These are phyloP conservation scores for Myrmecophaga tridactyla DNA, from an alignment of 2,113 vertebrate species.

Conservation along the genomic window DNA sequence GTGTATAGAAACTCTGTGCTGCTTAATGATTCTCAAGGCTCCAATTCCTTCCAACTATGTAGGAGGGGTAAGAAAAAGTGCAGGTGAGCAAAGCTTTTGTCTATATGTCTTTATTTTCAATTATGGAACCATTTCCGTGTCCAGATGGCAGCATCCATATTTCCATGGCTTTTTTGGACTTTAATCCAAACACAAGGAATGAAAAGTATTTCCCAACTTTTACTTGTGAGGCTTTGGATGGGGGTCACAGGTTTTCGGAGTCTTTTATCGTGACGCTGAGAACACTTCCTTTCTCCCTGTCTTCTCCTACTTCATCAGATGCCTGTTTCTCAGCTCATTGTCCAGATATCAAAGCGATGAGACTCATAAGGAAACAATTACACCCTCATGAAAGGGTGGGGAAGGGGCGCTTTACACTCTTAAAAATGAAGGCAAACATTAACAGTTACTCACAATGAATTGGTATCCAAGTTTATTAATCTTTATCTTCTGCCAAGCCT, in stretches of 20 bases:
- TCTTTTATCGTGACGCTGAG: neutral
- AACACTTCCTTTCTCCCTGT: neutral
- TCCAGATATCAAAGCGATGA: slow-evolving; percentile 53
- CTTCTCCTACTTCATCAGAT: slow-evolving; percentile 42
- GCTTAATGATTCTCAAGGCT: neutral
- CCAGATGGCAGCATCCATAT: neutral
- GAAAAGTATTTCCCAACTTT: slow-evolving; percentile 50
- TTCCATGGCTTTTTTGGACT: slow-evolving; percentile 51
- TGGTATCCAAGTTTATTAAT: slow-evolving; percentile 65
- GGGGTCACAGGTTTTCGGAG: neutral
- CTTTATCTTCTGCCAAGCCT: slow-evolving; percentile 27
- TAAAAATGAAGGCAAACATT: slow-evolving; percentile 61
- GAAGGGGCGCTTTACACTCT: neutral
- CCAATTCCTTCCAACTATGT: neutral
- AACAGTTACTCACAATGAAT: slow-evolving; percentile 50
- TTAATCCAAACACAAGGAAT: slow-evolving; percentile 31
- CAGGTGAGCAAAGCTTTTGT: neutral
- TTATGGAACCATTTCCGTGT: slow-evolving; percentile 17
- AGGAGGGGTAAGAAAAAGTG: neutral
- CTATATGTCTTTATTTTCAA: neutral
- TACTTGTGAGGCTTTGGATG: neutral
- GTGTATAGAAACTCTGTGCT: neutral
- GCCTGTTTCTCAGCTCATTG: neutral
- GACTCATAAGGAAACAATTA: slow-evolving; percentile 73
- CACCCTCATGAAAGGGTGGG: neutral